A percentile compares a stretch with the other conserved stretches of the same genome.
Conservation (phyloP, 2,888 invertebrate species). For the Linnaemya tessellans region DNA sequence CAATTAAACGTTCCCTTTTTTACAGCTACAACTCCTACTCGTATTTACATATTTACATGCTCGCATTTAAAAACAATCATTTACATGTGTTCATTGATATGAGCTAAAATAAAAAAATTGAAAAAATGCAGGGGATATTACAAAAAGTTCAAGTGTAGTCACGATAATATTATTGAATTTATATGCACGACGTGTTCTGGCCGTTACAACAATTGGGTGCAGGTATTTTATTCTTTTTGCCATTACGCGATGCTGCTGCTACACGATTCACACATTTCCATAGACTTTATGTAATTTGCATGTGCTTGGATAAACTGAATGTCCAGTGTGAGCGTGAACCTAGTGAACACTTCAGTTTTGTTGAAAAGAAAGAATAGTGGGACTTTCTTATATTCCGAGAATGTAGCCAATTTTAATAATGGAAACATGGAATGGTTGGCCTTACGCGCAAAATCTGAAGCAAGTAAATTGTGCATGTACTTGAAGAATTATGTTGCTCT, state of each 20-base stretch:
- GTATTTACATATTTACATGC: not conserved
- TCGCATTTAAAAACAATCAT: not conserved
- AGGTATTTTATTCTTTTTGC: constrained; percentile 13
- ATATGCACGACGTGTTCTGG: constrained; percentile 64
- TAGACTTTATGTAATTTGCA: not conserved
- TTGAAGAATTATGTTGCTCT: no score
- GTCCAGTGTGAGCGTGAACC: constrained; percentile 34
- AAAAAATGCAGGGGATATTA: constrained; percentile 10
- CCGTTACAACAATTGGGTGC: constrained; percentile 47
- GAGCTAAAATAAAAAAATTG: not conserved
- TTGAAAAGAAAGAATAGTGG: not conserved
- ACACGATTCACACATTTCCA: constrained; percentile 19
- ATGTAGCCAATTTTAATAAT: not conserved
- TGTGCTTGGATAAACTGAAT: constrained; percentile 22
- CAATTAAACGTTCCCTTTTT: not conserved
- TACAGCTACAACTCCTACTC: not conserved
- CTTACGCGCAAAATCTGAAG: no score
- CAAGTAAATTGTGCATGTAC: no score
- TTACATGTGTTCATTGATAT: not conserved
- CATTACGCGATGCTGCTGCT: constrained; percentile 26
- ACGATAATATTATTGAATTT: constrained; percentile 66
- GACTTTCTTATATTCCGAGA: not conserved
- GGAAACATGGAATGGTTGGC: no score
- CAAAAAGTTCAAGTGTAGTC: constrained; percentile 37
- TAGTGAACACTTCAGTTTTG: constrained; percentile 30